These are phyloP conservation scores for Camponotus floridanus DNA, from an alignment of 1,140 invertebrate genomes.

Conservation along the genomic window DNA sequence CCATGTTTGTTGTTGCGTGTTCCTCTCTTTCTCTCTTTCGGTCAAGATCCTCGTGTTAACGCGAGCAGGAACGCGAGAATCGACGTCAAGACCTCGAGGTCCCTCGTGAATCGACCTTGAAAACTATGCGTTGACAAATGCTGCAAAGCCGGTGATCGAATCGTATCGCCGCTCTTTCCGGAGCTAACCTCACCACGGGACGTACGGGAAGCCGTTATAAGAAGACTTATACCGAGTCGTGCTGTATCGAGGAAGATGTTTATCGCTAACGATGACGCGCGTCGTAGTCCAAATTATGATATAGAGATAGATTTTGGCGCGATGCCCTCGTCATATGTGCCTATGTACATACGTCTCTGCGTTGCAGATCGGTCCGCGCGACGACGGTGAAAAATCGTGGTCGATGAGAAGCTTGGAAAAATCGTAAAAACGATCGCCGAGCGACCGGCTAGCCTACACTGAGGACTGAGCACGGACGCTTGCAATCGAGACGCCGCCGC, in stretches of 20 bases:
- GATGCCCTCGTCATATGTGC: neutral
- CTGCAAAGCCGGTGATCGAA: neutral
- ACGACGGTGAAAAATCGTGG: too few relatives aligned
- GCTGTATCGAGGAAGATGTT: conserved; percentile 16
- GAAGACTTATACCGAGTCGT: neutral
- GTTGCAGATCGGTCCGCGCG: neutral
- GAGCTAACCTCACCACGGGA: conserved; percentile 35
- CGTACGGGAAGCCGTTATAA: neutral
- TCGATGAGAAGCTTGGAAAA: too few relatives aligned
- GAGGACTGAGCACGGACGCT: conserved; percentile 85
- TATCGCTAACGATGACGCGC: neutral
- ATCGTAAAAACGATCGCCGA: conserved; percentile 73
- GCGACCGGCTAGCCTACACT: conserved; percentile 86
- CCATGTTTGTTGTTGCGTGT: conserved; percentile 68
- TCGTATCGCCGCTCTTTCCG: neutral
- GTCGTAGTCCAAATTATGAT: neutral
- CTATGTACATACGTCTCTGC: neutral
- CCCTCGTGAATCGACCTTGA: too few relatives aligned
- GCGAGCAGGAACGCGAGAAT: neutral
- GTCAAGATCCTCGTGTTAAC: neutral
- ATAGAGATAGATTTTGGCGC: neutral
- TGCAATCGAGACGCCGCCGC: conserved; percentile 76
- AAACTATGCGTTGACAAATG: neutral
- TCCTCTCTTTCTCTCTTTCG: neutral
- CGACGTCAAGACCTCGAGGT: neutral